Percentiles rank a stretch among this genome's conserved stretches.
Conservation (phyloP, 2,797 vertebrate genomes). For the Perodicticus potto region DNA sequence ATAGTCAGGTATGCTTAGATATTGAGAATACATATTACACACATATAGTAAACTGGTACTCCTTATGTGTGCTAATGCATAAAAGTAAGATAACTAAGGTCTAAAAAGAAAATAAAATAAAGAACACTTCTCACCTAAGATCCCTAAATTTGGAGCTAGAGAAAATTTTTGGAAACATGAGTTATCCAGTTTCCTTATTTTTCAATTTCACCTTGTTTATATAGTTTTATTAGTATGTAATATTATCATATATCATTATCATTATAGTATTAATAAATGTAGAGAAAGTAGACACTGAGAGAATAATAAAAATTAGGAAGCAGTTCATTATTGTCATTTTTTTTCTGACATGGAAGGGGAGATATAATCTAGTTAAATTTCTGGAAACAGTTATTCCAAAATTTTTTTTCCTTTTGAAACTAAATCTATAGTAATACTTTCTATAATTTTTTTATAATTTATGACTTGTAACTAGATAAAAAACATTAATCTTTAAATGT, state of each 20-base stretch:
- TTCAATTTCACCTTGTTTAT: neutral
- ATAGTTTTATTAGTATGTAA: neutral
- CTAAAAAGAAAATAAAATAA: constrained; percentile 34
- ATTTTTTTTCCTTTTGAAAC: constrained; percentile 49
- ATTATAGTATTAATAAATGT: neutral
- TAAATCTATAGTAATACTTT: neutral
- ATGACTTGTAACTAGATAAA: constrained; percentile 17
- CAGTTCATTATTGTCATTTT: neutral
- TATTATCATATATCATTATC: neutral
- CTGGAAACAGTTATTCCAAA: constrained; percentile 35
- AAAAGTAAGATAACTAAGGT: neutral
- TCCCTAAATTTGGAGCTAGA: neutral
- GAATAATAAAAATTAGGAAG: constrained; percentile 2
- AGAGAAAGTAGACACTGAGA: neutral
- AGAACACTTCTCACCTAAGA: neutral
- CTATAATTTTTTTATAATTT: constrained; percentile 32
- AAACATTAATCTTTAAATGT: constrained; percentile 48
- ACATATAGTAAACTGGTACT: neutral
- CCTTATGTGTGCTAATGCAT: neutral
- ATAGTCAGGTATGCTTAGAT: neutral
- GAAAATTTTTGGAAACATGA: neutral
- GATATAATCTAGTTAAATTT: constrained; percentile 40
- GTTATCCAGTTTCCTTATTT: neutral
- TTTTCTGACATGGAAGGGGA: constrained; percentile 24
- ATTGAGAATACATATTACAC: neutral